Conservation (phyloP, 2,888 invertebrate species). For the Cephus spinipes region DNA sequence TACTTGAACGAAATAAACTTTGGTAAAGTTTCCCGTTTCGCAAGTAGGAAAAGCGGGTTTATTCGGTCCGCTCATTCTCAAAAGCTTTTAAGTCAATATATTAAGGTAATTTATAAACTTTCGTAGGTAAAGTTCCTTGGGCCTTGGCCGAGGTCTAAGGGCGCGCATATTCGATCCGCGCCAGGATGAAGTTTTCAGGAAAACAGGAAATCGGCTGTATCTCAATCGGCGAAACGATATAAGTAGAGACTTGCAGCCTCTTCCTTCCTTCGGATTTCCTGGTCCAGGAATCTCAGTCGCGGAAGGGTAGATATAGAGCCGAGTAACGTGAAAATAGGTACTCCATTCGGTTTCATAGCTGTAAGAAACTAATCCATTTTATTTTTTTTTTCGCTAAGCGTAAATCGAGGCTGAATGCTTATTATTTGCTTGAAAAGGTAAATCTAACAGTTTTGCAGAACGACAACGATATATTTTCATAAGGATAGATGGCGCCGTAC, state of each 20-base stretch:
- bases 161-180: background rate
- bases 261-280: background rate
- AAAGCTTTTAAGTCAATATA: background rate
- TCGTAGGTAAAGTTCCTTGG: background rate
- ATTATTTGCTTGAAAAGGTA: background rate
- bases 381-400: background rate
- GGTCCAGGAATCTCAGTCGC: background rate
- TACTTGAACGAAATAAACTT: background rate
- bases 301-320: background rate
- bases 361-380: background rate
- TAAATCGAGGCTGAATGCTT: background rate
- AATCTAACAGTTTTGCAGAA: background rate
- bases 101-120: background rate
- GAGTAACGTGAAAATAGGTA: background rate
- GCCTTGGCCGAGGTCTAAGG: background rate
- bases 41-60: background rate
- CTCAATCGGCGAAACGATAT: background rate
- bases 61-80: background rate
- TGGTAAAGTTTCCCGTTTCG: background rate
- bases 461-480: background rate
- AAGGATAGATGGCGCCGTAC: background rate
- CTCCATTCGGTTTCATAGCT: background rate
- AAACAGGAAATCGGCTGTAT: background rate
- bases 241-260: background rate
- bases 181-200: background rate